Conservation (phyloP, 2,888 invertebrate genomes). For the Himalopsyche kuldschensis region DNA sequence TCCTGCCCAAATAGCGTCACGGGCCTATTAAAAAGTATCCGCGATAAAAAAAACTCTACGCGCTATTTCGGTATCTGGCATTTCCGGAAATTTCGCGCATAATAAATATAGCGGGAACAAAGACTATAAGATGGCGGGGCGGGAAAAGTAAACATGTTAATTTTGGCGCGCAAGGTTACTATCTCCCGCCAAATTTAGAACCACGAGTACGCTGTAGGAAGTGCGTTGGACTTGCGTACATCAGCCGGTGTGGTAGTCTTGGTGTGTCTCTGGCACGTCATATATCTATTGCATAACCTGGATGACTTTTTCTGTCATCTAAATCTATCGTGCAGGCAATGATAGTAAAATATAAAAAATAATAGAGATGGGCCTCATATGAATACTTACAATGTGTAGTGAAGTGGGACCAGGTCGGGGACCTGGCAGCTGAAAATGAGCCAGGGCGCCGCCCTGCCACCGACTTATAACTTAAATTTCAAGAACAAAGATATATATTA, state of each 20-base stretch:
- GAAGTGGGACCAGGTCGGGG: too few species aligned
- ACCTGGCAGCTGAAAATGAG: too few species aligned
- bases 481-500: too few species aligned
- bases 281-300: neutral
- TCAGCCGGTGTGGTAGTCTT: neutral
- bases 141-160: conserved; percentile 4
- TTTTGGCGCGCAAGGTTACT: conserved; percentile 10
- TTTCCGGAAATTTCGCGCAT: neutral
- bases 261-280: neutral
- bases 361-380: neutral
- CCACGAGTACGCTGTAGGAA: neutral
- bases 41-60: neutral
- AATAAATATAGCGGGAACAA: neutral
- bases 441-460: too few species aligned
- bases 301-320: neutral
- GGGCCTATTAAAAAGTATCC: neutral
- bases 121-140: neutral
- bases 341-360: neutral
- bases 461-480: too few species aligned
- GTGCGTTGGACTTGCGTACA: conserved; percentile 7
- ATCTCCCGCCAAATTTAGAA: neutral
- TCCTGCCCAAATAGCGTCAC: neutral
- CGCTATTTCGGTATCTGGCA: neutral
- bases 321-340: neutral
- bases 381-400: too few species aligned